phyloP scores from a whole-genome alignment of 2,113 vertebrate species.

The Tympanuchus pallidicinctus region DNA sequence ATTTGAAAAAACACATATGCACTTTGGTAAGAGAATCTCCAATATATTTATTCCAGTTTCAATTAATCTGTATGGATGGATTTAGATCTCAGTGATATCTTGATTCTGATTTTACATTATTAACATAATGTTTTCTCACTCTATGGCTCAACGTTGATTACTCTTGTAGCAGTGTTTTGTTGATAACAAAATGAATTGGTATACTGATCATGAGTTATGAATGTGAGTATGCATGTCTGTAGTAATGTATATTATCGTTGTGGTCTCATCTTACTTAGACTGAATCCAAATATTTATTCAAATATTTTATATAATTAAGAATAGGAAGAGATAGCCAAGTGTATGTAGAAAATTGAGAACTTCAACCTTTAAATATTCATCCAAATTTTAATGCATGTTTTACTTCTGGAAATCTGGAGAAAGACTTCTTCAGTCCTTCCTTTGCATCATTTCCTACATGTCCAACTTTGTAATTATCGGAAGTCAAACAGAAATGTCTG shows the following conservation, averaged over 20 bases:
- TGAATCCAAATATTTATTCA: background rate
- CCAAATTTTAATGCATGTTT: background rate
- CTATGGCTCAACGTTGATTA: background rate
- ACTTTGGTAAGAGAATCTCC: background rate
- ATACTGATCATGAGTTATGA: background rate
- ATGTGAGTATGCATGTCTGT: background rate
- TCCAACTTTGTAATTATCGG: background rate
- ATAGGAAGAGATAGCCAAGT: background rate
- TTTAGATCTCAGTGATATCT: background rate
- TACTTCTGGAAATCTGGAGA: background rate
- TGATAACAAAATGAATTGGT: background rate
- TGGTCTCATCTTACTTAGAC: background rate
- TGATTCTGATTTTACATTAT: background rate
- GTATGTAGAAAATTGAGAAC: background rate
- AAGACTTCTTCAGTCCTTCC: background rate
- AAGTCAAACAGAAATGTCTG: background rate
- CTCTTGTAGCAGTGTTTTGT: background rate
- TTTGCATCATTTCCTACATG: background rate
- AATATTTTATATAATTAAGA: background rate
- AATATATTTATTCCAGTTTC: background rate
- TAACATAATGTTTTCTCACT: background rate
- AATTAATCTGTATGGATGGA: background rate
- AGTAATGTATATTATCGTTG: background rate
- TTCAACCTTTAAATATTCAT: background rate
- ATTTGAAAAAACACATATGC: background rate